phyloP scores from a whole-genome alignment of 35 echinoderm and acorn worm genomes.

The Ophioderma brevispina region DNA sequence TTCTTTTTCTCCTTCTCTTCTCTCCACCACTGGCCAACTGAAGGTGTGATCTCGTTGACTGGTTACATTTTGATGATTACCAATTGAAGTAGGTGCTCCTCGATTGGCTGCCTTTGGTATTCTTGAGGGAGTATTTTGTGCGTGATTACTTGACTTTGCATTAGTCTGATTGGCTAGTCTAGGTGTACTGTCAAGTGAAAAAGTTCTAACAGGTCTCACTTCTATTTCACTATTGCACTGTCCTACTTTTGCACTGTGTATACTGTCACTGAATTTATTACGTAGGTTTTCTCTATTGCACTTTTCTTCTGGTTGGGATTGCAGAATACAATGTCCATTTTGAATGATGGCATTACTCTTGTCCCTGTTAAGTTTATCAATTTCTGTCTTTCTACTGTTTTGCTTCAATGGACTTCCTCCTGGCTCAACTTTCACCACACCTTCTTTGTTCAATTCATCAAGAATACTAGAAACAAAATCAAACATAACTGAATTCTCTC shows the following conservation, averaged over 20 bases:
- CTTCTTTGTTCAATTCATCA: slow-evolving; percentile 25
- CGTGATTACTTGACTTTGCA: too few relatives aligned
- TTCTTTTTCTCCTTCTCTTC: slow-evolving; percentile 28
- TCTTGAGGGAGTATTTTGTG: slow-evolving; percentile 12
- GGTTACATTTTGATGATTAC: not conserved
- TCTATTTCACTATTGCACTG: not conserved
- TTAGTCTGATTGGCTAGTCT: not conserved
- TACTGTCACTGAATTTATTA: too few relatives aligned
- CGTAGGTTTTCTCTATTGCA: too few relatives aligned
- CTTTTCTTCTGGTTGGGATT: not conserved
- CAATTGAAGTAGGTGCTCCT: not conserved
- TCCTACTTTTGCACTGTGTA: too few relatives aligned
- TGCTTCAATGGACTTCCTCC: slow-evolving; percentile 8
- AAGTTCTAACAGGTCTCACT: not conserved
- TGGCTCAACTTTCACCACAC: slow-evolving; percentile 22
- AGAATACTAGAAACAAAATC: slow-evolving; percentile 68
- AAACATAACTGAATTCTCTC: slow-evolving; percentile 47
- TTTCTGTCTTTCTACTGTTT: not conserved
- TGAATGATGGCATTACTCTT: too few relatives aligned
- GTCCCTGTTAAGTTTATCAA: not conserved
- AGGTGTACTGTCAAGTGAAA: not conserved
- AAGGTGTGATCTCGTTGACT: not conserved
- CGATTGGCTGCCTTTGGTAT: slow-evolving; percentile 23
- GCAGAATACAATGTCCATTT: not conserved
- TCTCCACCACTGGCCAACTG: not conserved